phyloP scores from a whole-genome alignment of 2,888 invertebrate species.

The Dyspetes luteomarginatus region DNA sequence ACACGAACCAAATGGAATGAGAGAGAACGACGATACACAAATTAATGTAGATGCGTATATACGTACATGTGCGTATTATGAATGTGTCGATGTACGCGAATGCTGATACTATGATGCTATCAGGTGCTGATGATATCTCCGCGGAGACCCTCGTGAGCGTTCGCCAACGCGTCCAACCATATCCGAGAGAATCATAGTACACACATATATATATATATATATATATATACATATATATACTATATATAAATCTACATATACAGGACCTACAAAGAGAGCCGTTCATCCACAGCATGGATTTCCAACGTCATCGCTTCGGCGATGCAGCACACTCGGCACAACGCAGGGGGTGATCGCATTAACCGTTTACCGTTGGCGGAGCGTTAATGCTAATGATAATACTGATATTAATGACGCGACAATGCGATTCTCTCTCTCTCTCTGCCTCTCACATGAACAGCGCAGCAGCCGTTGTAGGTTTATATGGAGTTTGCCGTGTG shows the following conservation, averaged over 20 bases:
- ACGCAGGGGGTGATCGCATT: conserved; percentile 65
- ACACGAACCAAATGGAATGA: conserved; percentile 20
- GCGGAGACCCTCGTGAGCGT: conserved; percentile 13
- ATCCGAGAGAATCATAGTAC: conserved; percentile 23
- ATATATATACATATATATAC: background rate
- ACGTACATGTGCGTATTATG: background rate
- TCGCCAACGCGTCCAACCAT: conserved; percentile 29
- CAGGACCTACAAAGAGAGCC: background rate
- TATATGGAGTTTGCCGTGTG: conserved; percentile 15
- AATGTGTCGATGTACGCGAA: conserved; percentile 10
- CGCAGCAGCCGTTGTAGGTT: conserved; percentile 23
- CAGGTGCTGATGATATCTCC: conserved; percentile 47
- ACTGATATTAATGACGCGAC: conserved; percentile 73
- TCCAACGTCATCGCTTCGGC: conserved; percentile 53
- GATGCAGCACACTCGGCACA: conserved; percentile 49
- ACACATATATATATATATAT: background rate
- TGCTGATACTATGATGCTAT: conserved; percentile 37
- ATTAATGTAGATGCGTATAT: background rate
- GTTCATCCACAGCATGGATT: conserved; percentile 36
- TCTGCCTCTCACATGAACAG: conserved; percentile 33
- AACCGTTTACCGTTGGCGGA: conserved; percentile 57
- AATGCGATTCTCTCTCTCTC: conserved; percentile 33
- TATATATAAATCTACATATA: background rate
- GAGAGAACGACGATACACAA: background rate
- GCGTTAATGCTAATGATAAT: conserved; percentile 78